Evolutionary conservation across 2,797 vertebrate genomes (phyloP).

Genomic region (Myiotriccus ornatus): DNA sequence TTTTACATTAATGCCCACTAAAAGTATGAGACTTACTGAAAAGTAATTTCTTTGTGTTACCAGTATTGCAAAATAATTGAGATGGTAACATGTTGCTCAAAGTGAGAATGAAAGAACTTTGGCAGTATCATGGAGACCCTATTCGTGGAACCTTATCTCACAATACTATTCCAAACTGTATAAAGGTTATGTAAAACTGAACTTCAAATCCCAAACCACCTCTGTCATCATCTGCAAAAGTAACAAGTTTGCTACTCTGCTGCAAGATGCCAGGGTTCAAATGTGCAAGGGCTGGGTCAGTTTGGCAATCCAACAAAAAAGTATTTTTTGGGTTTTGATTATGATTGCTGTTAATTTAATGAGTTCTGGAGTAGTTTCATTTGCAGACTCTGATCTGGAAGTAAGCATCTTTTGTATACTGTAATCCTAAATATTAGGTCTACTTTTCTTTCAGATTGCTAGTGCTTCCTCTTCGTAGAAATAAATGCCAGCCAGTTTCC

Average conservation of each 20-base stretch:
- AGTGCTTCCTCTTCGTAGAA: background rate
- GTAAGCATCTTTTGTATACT: background rate
- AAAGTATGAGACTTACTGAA: background rate
- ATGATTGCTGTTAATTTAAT: background rate
- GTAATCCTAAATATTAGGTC: background rate
- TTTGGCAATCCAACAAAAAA: background rate
- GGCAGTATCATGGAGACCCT: background rate
- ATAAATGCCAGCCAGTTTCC: background rate
- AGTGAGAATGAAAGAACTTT: background rate
- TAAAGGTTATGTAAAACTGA: background rate
- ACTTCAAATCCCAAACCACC: background rate
- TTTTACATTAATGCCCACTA: background rate
- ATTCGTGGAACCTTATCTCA: background rate
- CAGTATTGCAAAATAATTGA: background rate
- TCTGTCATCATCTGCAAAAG: background rate
- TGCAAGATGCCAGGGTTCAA: background rate
- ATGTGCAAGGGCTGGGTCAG: background rate
- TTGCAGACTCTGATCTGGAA: background rate
- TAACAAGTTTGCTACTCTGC: background rate
- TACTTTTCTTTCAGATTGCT: constrained; percentile 3
- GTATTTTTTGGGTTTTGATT: background rate
- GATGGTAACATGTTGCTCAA: background rate
- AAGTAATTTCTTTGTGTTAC: background rate
- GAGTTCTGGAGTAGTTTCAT: background rate
- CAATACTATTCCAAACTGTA: background rate